Evolutionary conservation across 2,888 invertebrate genomes (phyloP).

Genomic region (Onthophagus sagittarius): DNA sequence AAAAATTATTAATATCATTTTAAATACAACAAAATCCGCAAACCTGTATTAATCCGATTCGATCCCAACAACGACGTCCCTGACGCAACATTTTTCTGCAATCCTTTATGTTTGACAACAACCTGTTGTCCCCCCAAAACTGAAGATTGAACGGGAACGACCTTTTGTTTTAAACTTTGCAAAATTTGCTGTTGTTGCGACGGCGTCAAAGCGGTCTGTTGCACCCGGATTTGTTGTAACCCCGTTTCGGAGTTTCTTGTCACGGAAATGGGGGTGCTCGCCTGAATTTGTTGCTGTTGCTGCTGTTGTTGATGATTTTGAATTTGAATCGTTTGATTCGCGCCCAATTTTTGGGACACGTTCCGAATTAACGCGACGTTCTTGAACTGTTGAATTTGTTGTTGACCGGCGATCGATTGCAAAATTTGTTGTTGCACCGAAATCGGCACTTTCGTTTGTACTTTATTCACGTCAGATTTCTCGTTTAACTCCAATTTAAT

Average conservation of each 20-base stretch:
- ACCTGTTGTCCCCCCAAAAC: conserved; percentile 44
- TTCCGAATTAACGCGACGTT: conserved; percentile 43
- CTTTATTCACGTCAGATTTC: conserved; percentile 24
- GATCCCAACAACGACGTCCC: conserved; percentile 39
- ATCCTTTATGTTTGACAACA: conserved; percentile 51
- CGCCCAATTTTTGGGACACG: conserved; percentile 27
- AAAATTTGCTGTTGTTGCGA: conserved; percentile 50
- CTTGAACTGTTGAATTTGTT: conserved; percentile 45
- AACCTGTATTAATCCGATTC: conserved; percentile 38
- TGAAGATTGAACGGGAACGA: conserved; percentile 42
- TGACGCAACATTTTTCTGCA: conserved; percentile 40
- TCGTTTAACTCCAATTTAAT: conserved; percentile 31
- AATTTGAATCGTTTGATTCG: conserved; percentile 24
- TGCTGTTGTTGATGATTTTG: conserved; percentile 15
- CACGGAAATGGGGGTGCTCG: conserved; percentile 11
- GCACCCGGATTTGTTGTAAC: conserved; percentile 27
- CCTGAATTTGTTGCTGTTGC: conserved; percentile 14
- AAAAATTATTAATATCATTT: conserved; percentile 15
- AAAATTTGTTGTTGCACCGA: conserved; percentile 41
- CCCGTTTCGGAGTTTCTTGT: conserved; percentile 20
- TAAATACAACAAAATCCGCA: conserved; percentile 14
- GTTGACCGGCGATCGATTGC: conserved; percentile 40
- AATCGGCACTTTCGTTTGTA: conserved; percentile 29
- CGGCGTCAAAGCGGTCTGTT: conserved; percentile 37
- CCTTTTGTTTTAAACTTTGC: conserved; percentile 47